Conservation (phyloP, 1,140 invertebrate genomes). For the Conus betulinus region DNA sequence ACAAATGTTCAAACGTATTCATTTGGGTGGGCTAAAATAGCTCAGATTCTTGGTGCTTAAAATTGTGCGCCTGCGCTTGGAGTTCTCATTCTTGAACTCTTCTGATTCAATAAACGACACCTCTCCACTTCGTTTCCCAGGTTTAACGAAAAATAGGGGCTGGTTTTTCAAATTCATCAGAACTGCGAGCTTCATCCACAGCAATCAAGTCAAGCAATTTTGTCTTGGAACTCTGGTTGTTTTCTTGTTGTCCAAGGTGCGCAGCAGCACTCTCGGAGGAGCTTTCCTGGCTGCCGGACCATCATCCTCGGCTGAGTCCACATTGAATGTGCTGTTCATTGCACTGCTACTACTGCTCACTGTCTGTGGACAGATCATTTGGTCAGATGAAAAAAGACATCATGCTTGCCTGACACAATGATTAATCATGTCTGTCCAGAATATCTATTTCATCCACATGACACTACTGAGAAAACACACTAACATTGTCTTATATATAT, state of each 20-base stretch:
- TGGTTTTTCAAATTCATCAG: slow-evolving; percentile 56
- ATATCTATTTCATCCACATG: no score
- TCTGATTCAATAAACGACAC: slow-evolving; percentile 28
- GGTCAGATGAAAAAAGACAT: no score
- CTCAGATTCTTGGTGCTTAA: slow-evolving; percentile 42
- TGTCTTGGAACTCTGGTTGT: neutral
- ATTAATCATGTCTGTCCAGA: no score
- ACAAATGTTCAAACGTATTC: neutral
- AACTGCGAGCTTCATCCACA: slow-evolving; percentile 22
- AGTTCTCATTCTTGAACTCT: slow-evolving; percentile 36
- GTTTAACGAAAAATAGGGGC: neutral
- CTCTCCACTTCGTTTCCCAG: slow-evolving; percentile 28
- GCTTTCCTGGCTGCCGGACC: slow-evolving; percentile 2
- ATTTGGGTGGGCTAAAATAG: slow-evolving; percentile 20
- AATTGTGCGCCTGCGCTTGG: slow-evolving; percentile 51
- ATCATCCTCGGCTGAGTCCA: slow-evolving; percentile 35
- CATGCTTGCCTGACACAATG: no score
- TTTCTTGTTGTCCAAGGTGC: slow-evolving; percentile 5
- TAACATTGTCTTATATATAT: no score
- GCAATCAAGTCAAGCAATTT: neutral
- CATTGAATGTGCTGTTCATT: slow-evolving; percentile 46
- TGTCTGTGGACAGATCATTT: neutral
- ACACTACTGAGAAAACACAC: no score
- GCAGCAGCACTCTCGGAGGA: neutral
- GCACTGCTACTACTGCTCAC: slow-evolving; percentile 24